Percentiles rank a stretch among this genome's conserved stretches.
Conservation (phyloP, 1,140 invertebrate species). For the Cylas formicarius region DNA sequence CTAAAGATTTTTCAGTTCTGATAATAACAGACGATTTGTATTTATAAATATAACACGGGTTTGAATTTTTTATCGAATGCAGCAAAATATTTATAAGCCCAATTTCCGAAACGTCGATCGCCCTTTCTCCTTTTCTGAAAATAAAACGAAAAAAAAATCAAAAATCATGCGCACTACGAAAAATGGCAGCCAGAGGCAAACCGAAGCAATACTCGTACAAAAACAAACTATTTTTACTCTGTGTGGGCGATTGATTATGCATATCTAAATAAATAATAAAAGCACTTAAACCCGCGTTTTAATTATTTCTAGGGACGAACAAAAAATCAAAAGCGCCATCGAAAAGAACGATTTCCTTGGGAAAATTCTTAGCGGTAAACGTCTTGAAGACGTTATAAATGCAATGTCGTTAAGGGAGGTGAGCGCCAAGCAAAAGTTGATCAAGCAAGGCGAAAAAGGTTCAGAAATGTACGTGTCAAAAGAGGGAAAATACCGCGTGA, state of each 20-base stretch:
- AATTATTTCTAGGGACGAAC: conserved; percentile 27
- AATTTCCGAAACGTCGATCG: too few species aligned
- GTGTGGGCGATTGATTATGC: neutral
- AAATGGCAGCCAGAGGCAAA: too few species aligned
- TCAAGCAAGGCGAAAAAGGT: conserved; percentile 31
- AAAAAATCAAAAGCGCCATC: conserved; percentile 29
- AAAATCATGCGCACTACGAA: too few species aligned
- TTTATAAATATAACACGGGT: too few species aligned
- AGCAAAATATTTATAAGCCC: too few species aligned
- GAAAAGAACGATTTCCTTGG: conserved; percentile 31
- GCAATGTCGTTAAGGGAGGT: conserved; percentile 28
- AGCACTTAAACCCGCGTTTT: neutral
- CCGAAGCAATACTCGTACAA: neutral
- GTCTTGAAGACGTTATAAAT: conserved; percentile 26
- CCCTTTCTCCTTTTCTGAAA: neutral
- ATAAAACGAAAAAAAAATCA: too few species aligned
- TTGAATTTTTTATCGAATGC: too few species aligned
- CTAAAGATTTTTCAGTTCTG: too few species aligned
- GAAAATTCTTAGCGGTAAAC: conserved; percentile 25
- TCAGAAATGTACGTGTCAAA: conserved; percentile 31
- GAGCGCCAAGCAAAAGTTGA: conserved; percentile 22
- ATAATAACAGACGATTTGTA: too few species aligned
- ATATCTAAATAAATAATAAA: neutral
- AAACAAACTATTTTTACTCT: neutral
- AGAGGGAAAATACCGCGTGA: conserved; percentile 21